These are phyloP conservation scores for Melanargia galathea DNA, from an alignment of 2,888 invertebrate genomes.

Conservation along the genomic window DNA sequence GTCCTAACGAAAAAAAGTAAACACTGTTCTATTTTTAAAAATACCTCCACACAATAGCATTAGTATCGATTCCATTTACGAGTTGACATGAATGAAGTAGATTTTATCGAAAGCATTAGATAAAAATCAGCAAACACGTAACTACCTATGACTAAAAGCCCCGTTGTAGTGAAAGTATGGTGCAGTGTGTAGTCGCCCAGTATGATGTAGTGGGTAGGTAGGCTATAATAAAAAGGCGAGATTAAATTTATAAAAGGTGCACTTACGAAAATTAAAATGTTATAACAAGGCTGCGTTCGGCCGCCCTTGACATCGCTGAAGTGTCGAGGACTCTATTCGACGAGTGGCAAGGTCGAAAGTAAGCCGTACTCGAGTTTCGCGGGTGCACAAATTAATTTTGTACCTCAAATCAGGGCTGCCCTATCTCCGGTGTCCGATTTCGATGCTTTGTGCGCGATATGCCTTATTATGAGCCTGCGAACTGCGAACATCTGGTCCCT, in stretches of 20 bases:
- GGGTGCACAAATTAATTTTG: slow-evolving; percentile 58
- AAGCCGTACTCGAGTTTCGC: slow-evolving; percentile 46
- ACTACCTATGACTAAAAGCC: slow-evolving; percentile 41
- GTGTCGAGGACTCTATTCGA: slow-evolving; percentile 39
- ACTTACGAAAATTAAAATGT: slow-evolving; percentile 75
- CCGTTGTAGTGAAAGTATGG: slow-evolving; percentile 36
- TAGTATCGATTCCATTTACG: slow-evolving; percentile 57
- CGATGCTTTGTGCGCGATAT: slow-evolving; percentile 80
- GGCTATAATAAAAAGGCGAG: slow-evolving; percentile 50
- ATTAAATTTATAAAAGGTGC: slow-evolving; percentile 64
- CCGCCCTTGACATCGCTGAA: slow-evolving; percentile 14
- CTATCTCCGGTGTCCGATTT: slow-evolving; percentile 81
- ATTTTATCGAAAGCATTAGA: slow-evolving; percentile 60
- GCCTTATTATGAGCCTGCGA: slow-evolving; percentile 79
- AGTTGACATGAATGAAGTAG: slow-evolving; percentile 63
- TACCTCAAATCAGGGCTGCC: slow-evolving; percentile 66
- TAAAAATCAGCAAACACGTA: slow-evolving; percentile 63
- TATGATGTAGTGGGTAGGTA: slow-evolving; percentile 41
- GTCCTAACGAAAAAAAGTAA: slow-evolving; percentile 44
- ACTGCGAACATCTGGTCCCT: slow-evolving; percentile 73
- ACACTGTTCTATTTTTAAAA: slow-evolving; percentile 54
- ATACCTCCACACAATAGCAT: slow-evolving; percentile 56
- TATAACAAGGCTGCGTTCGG: slow-evolving; percentile 42
- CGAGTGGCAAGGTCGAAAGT: slow-evolving; percentile 49
- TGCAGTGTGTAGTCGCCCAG: slow-evolving; percentile 34